Evolutionary conservation across 2,888 invertebrate genomes (phyloP).

Genomic region (Drosophila colorata): DNA sequence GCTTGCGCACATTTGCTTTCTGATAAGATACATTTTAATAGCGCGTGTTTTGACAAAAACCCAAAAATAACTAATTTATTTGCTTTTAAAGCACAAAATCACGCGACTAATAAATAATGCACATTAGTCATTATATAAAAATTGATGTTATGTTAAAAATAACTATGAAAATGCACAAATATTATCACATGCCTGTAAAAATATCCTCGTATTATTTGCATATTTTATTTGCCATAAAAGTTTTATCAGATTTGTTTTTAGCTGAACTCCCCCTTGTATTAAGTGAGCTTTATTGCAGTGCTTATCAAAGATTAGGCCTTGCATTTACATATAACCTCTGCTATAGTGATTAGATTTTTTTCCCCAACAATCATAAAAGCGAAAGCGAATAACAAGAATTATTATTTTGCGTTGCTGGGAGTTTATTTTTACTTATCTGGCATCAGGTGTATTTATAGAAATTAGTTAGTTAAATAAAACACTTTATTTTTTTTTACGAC

Average conservation of each 20-base stretch:
- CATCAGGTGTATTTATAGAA: not conserved
- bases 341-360: constrained; percentile 43
- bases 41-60: constrained; percentile 36
- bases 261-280: constrained; percentile 32
- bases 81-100: constrained; percentile 31
- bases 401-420: constrained; percentile 23
- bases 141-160: not conserved
- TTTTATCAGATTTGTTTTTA: constrained; percentile 59
- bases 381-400: constrained; percentile 11
- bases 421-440: not conserved
- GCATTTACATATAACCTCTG: constrained; percentile 43
- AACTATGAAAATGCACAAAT: not conserved
- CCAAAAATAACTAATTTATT: constrained; percentile 12
- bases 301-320: constrained; percentile 69
- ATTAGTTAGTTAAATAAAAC: not conserved
- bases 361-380: constrained; percentile 12
- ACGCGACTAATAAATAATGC: constrained; percentile 42
- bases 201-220: constrained; percentile 12
- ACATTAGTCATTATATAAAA: not conserved
- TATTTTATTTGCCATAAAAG: constrained; percentile 1
- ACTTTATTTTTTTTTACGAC: not conserved
- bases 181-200: not conserved
- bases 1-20: constrained; percentile 32
- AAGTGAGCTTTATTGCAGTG: constrained; percentile 60
- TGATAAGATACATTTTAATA: constrained; percentile 69